These are phyloP conservation scores for Helogale parvula DNA, from an alignment of 2,113 vertebrate genomes.

Conservation along the genomic window DNA sequence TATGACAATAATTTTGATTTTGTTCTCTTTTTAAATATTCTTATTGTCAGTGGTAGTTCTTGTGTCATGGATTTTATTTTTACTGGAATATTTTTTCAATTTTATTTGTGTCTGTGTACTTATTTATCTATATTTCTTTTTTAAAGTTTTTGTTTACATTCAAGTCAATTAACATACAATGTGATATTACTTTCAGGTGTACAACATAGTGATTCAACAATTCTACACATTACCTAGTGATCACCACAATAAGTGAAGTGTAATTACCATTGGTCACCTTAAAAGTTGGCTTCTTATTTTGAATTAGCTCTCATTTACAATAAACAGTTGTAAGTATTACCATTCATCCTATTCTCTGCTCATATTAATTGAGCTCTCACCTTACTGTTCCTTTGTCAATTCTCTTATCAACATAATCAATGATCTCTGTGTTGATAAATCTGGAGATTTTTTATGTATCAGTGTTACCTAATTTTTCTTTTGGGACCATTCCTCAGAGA, in stretches of 20 bases:
- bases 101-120: background rate
- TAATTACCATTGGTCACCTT: background rate
- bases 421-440: background rate
- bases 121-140: background rate
- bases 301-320: background rate
- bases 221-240: background rate
- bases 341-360: background rate
- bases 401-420: background rate
- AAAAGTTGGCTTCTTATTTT: background rate
- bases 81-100: background rate
- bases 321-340: background rate
- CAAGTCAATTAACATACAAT: no score
- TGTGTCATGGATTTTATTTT: background rate
- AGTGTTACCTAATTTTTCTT: background rate
- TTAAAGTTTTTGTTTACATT: background rate
- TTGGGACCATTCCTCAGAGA: background rate
- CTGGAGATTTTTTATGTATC: background rate
- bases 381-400: background rate
- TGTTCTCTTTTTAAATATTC: background rate
- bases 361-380: background rate
- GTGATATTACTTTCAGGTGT: background rate
- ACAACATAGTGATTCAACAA: background rate
- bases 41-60: background rate
- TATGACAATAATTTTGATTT: background rate
- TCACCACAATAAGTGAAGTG: background rate